Conservation (phyloP, 1,140 invertebrate genomes). For the Macrosteles quadrilineatus region DNA sequence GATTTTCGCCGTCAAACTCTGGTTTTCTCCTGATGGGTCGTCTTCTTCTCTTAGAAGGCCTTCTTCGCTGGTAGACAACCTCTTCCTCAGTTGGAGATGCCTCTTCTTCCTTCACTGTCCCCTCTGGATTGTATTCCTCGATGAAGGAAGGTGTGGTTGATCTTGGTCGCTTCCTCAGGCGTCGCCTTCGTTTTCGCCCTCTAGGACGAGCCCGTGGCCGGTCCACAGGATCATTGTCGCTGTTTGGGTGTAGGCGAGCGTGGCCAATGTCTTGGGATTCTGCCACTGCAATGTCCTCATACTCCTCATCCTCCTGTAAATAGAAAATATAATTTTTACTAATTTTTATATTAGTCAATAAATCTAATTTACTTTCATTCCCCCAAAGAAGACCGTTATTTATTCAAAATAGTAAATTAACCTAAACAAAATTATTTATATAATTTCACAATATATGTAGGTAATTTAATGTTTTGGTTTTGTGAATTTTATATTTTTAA, state of each 20-base stretch:
- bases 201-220: constrained; percentile 7
- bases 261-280: constrained; percentile 31
- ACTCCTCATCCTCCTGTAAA: constrained; percentile 29
- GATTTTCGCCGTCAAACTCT: neutral
- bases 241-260: constrained; percentile 7
- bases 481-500: no score
- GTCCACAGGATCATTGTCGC: constrained; percentile 1
- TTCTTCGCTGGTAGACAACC: constrained; percentile 44
- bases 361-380: no score
- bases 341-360: neutral
- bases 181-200: constrained; percentile 36
- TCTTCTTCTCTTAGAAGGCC: constrained; percentile 51
- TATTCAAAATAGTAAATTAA: no score
- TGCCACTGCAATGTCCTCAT: constrained; percentile 28
- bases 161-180: constrained; percentile 38
- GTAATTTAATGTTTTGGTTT: no score
- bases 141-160: constrained; percentile 35
- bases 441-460: no score
- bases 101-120: constrained; percentile 24
- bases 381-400: no score
- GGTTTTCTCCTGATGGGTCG: constrained; percentile 37
- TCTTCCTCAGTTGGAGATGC: constrained; percentile 42
- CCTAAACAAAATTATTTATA: no score
- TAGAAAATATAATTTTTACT: neutral
- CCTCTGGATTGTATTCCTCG: constrained; percentile 19